Evolutionary conservation across 23 tunicate genomes (phyloP).

Genomic region (Styela plicata): DNA sequence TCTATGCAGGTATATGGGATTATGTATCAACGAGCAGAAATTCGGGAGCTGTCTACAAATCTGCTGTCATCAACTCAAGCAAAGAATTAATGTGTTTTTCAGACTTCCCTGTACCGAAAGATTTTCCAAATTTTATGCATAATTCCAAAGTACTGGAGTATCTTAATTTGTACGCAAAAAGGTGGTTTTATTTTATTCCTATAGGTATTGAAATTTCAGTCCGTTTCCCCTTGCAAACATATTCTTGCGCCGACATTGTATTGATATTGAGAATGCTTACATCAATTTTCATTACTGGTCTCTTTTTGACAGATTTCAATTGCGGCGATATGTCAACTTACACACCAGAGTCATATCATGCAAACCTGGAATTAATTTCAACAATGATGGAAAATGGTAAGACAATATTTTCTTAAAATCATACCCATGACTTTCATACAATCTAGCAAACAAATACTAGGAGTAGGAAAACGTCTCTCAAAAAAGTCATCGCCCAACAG

Average conservation of each 20-base stretch:
- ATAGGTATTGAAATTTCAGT: no score
- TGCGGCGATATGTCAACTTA: slow-evolving; percentile 42
- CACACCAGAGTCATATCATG: slow-evolving; percentile 44
- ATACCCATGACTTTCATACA: no score
- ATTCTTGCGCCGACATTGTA: no score
- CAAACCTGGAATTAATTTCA: slow-evolving; percentile 16
- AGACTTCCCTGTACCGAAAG: slow-evolving; percentile 82
- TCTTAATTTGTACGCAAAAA: slow-evolving; percentile 51
- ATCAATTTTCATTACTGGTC: no score
- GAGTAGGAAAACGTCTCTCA: no score
- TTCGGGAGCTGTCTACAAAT: slow-evolving; percentile 57
- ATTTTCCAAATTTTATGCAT: slow-evolving; percentile 87
- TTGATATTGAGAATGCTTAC: no score
- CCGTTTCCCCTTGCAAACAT: no score
- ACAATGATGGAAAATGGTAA: slow-evolving; percentile 56
- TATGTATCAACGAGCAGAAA: slow-evolving; percentile 39
- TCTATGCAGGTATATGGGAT: slow-evolving; percentile 87
- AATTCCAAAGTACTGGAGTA: slow-evolving; percentile 67
- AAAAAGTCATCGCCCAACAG: no score
- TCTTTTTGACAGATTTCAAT: slow-evolving; percentile 39
- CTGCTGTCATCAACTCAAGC: slow-evolving; percentile 74
- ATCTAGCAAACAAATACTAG: no score
- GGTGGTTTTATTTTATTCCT: slow-evolving; percentile 38
- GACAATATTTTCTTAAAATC: no score
- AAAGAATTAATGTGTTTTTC: slow-evolving; percentile 89